phyloP scores from a whole-genome alignment of 2,113 vertebrate genomes.

The Daphoenositta chrysoptera region DNA sequence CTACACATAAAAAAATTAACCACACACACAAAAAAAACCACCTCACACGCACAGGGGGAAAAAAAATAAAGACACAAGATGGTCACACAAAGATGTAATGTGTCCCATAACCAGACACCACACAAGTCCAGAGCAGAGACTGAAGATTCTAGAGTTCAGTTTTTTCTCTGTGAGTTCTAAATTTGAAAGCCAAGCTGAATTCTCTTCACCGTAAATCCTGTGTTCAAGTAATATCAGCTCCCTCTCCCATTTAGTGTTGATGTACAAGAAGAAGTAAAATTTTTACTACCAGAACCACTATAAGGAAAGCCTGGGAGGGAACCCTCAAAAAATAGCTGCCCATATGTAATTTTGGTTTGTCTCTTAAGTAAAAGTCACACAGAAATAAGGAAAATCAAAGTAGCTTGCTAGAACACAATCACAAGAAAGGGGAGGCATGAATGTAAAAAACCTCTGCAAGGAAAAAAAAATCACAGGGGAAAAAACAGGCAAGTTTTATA shows the following conservation, averaged over 20 bases:
- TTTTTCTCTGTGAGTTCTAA: not conserved
- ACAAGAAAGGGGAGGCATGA: not conserved
- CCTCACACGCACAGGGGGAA: accelerated
- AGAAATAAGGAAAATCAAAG: not conserved
- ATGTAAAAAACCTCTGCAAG: not conserved
- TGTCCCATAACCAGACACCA: not conserved
- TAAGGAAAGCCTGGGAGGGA: not conserved
- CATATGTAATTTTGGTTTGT: not conserved
- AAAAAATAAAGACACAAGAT: not conserved
- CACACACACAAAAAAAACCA: not conserved
- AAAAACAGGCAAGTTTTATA: not conserved
- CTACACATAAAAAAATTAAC: not conserved
- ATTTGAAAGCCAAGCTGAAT: not conserved
- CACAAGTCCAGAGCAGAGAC: not conserved
- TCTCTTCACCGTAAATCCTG: not conserved
- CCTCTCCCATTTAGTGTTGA: not conserved
- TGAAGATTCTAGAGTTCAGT: not conserved
- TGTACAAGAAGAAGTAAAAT: not conserved
- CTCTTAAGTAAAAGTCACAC: not conserved
- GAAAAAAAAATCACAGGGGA: not conserved
- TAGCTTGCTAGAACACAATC: accelerated
- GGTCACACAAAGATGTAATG: not conserved
- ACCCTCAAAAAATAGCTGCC: not conserved
- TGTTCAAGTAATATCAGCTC: not conserved
- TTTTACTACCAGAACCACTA: not conserved